Percentiles rank a stretch among this genome's conserved stretches.
Conservation (phyloP, 2,888 invertebrate species). For the Tipula unca region DNA sequence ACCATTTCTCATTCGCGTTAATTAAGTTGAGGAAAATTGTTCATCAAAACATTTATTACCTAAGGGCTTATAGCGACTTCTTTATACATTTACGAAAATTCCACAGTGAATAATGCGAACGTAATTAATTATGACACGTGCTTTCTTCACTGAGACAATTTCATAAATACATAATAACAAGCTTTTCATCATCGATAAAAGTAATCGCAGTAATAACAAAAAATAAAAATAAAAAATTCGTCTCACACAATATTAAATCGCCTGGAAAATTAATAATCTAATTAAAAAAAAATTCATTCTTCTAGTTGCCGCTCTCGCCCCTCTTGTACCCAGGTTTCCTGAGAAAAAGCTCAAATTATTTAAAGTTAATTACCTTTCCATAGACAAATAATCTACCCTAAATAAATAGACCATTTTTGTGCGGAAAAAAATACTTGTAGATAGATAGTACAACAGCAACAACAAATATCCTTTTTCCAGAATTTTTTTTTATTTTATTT, state of each 20-base stretch:
- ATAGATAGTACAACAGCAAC: not conserved
- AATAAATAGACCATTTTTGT: not conserved
- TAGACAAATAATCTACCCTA: not conserved
- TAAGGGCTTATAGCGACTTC: too few species aligned
- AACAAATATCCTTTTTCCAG: not conserved
- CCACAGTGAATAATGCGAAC: not conserved
- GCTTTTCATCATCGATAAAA: not conserved
- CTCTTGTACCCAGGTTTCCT: not conserved
- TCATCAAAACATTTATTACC: too few species aligned
- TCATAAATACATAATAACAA: too few species aligned
- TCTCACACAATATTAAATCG: not conserved
- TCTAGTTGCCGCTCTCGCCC: not conserved
- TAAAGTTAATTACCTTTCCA: not conserved
- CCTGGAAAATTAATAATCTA: not conserved
- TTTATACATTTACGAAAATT: not conserved
- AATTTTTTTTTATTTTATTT: not conserved
- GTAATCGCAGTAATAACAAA: not conserved
- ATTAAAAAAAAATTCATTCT: not conserved
- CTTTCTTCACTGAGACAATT: not conserved
- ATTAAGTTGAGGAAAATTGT: too few species aligned
- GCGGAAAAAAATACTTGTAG: not conserved
- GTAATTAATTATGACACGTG: not conserved
- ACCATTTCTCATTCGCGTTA: too few species aligned
- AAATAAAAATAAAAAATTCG: not conserved
- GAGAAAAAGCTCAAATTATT: conserved; percentile 14